These are phyloP conservation scores for Metallyticus violacea DNA, from an alignment of 2,888 invertebrate genomes.

Conservation along the genomic window DNA sequence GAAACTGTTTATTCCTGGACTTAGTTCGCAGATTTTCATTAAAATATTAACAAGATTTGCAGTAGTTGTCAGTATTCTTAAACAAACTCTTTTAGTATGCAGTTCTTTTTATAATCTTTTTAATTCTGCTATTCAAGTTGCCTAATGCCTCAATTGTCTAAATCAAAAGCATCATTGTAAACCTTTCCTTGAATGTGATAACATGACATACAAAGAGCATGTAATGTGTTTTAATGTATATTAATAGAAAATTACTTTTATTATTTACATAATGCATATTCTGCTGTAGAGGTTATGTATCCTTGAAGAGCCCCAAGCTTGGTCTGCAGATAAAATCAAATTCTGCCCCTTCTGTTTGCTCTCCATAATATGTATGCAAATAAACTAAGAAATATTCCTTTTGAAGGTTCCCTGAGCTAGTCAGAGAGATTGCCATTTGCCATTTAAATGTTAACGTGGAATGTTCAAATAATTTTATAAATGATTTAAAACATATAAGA, in stretches of 20 bases:
- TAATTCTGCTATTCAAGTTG: not conserved
- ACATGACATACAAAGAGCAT: not conserved
- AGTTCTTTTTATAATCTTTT: not conserved
- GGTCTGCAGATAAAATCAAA: not conserved
- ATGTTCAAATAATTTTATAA: not conserved
- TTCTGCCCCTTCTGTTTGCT: not conserved
- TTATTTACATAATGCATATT: not conserved
- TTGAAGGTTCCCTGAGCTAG: not conserved
- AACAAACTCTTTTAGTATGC: too few relatives aligned
- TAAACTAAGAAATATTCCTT: not conserved
- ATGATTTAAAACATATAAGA: not conserved
- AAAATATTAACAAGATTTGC: too few relatives aligned
- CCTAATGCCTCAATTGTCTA: not conserved
- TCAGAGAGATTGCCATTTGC: conserved; percentile 7
- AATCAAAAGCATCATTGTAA: not conserved
- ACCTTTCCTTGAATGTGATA: not conserved
- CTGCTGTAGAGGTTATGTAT: not conserved
- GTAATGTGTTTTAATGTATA: not conserved
- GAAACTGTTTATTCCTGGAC: too few relatives aligned
- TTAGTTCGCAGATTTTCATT: too few relatives aligned
- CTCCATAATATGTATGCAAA: not conserved
- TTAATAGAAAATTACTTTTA: not conserved
- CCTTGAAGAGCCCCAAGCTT: not conserved
- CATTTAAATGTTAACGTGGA: conserved; percentile 7
- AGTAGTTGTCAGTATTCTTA: too few relatives aligned